Evolutionary conservation across 2,797 vertebrate genomes (phyloP).

Genomic region (Spinus pinus): DNA sequence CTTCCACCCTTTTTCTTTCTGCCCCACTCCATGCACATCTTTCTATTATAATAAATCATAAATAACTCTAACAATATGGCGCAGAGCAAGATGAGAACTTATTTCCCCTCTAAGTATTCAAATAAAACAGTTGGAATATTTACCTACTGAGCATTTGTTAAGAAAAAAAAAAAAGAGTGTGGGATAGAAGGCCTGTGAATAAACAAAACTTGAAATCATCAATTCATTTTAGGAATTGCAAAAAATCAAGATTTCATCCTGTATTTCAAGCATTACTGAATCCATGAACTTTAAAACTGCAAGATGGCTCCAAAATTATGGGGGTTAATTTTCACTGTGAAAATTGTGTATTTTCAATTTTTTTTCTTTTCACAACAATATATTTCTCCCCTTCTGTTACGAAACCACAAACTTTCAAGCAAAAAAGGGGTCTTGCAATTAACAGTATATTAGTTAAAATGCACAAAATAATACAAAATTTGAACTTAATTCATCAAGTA

Average conservation of each 20-base stretch:
- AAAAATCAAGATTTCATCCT: background rate
- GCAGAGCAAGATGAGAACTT: background rate
- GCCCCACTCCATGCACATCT: background rate
- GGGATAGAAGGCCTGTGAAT: background rate
- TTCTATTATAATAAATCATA: background rate
- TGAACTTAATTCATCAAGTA: background rate
- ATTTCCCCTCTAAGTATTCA: background rate
- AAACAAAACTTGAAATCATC: background rate
- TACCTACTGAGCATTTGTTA: background rate
- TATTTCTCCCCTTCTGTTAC: background rate
- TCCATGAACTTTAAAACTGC: background rate
- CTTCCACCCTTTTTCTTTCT: background rate
- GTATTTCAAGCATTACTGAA: background rate
- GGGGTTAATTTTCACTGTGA: background rate
- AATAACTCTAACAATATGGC: background rate
- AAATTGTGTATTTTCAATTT: background rate
- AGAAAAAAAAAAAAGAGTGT: fast-evolving
- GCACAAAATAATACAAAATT: background rate
- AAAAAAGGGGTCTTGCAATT: fast-evolving
- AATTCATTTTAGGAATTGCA: background rate
- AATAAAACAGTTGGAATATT: background rate
- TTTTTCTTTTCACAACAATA: background rate
- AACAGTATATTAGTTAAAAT: background rate
- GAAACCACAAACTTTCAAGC: background rate
- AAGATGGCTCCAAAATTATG: background rate